These are phyloP conservation scores for Drosophila auraria DNA, from an alignment of 1,140 invertebrate genomes.

Conservation along the genomic window DNA sequence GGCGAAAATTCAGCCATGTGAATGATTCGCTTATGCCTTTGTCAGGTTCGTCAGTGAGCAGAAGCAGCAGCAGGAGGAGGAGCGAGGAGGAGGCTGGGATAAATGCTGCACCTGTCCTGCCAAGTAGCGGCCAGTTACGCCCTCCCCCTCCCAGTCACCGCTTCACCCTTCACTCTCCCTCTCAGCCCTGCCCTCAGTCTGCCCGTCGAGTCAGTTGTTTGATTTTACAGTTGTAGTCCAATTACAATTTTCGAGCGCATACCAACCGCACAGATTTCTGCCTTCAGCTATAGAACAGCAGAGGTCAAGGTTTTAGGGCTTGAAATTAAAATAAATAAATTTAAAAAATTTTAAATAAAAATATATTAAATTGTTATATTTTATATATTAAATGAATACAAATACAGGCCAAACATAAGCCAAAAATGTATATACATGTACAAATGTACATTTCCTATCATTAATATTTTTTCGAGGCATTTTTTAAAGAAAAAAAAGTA, in stretches of 20 bases:
- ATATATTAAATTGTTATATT: no score
- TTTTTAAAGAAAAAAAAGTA: no score
- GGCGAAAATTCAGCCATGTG: constrained; percentile 76
- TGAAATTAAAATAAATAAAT: not conserved
- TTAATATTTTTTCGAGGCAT: no score
- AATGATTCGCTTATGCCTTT: constrained; percentile 85
- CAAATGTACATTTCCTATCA: no score
- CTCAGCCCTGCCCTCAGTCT: constrained; percentile 19
- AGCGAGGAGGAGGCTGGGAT: constrained; percentile 24
- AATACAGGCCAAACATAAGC: no score
- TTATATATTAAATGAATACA: no score
- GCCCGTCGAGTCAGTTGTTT: constrained; percentile 73
- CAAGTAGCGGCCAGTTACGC: constrained; percentile 22
- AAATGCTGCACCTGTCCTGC: constrained; percentile 37
- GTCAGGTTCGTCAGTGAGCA: constrained; percentile 76
- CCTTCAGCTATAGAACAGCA: constrained; percentile 51
- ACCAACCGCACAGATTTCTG: constrained; percentile 80
- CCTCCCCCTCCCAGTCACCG: no score
- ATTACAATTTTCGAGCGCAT: constrained; percentile 81
- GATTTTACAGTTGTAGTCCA: constrained; percentile 83
- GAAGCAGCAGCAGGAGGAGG: constrained; percentile 13
- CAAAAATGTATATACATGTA: no score
- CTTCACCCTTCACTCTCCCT: not conserved
- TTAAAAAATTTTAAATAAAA: no score
- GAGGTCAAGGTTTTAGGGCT: not conserved